These are phyloP conservation scores for Melikaiella ostensackeni DNA, from an alignment of 2,888 invertebrate genomes.

Conservation along the genomic window DNA sequence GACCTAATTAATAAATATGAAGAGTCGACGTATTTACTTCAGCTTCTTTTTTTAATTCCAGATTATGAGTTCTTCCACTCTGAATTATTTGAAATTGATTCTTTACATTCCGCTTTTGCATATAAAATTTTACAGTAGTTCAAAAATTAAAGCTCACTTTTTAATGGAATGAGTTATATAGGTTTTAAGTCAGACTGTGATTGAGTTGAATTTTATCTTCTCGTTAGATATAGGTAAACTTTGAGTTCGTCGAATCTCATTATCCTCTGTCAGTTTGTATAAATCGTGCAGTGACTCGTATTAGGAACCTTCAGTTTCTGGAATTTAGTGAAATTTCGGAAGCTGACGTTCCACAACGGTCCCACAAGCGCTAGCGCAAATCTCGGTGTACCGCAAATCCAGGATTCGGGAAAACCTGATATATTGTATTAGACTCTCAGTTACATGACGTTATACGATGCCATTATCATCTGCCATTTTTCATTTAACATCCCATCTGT, in stretches of 20 bases:
- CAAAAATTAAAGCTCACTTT: too few relatives aligned
- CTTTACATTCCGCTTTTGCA: too few relatives aligned
- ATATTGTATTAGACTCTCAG: slow-evolving; percentile 25
- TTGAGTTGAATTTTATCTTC: neutral
- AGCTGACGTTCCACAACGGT: slow-evolving; percentile 25
- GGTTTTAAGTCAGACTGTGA: neutral
- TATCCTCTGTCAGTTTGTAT: slow-evolving; percentile 33
- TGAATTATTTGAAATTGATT: too few relatives aligned
- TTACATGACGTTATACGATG: slow-evolving; percentile 33
- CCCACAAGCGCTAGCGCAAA: slow-evolving; percentile 31
- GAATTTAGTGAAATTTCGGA: slow-evolving; percentile 24
- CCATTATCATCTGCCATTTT: slow-evolving; percentile 2
- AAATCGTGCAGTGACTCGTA: slow-evolving; percentile 26
- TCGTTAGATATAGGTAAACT: neutral
- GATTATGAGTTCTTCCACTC: too few relatives aligned
- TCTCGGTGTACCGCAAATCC: slow-evolving; percentile 39
- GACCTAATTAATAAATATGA: too few relatives aligned
- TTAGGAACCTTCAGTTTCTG: slow-evolving; percentile 9
- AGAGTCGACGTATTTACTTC: too few relatives aligned
- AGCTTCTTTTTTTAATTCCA: too few relatives aligned
- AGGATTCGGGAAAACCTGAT: slow-evolving; percentile 36
- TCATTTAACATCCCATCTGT: neutral
- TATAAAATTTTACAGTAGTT: too few relatives aligned
- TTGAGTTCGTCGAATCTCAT: slow-evolving; percentile 10
- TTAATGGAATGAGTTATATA: too few relatives aligned